Evolutionary conservation across 2,113 vertebrate species (phyloP).

Genomic region (Nycticryphes semicollaris): DNA sequence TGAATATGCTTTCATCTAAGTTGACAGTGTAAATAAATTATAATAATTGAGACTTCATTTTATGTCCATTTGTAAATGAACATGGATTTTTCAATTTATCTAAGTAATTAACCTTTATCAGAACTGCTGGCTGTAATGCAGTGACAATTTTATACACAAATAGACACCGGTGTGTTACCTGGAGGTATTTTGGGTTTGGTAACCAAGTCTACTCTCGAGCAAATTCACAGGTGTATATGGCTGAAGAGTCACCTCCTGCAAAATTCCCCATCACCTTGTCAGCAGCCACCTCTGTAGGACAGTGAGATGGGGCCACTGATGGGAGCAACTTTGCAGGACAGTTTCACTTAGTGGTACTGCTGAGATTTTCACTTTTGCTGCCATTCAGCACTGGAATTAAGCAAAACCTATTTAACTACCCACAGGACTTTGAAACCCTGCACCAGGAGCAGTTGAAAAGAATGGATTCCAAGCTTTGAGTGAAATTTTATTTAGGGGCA

Average conservation of each 20-base stretch:
- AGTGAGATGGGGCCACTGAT: neutral
- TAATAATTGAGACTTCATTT: conserved; percentile 72
- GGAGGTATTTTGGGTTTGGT: neutral
- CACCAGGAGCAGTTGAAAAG: neutral
- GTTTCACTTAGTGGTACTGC: neutral
- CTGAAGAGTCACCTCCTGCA: neutral
- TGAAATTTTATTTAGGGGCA: neutral
- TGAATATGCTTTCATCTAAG: conserved; percentile 52
- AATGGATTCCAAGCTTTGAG: neutral
- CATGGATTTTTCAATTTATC: conserved; percentile 75
- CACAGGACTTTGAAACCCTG: neutral
- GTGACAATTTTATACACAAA: conserved; percentile 26
- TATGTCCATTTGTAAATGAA: conserved; percentile 82
- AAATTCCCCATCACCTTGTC: neutral
- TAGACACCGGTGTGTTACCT: neutral
- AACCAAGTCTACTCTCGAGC: neutral
- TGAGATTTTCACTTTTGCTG: neutral
- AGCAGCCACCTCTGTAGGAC: neutral
- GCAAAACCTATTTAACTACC: neutral
- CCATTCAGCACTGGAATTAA: neutral
- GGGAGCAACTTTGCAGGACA: neutral
- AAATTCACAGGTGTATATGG: neutral
- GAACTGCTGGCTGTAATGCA: conserved; percentile 3
- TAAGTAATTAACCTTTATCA: conserved; percentile 71
- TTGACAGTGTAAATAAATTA: conserved; percentile 71